phyloP scores from a whole-genome alignment of 2,888 invertebrate species.

The Scaeva pyrastri region DNA sequence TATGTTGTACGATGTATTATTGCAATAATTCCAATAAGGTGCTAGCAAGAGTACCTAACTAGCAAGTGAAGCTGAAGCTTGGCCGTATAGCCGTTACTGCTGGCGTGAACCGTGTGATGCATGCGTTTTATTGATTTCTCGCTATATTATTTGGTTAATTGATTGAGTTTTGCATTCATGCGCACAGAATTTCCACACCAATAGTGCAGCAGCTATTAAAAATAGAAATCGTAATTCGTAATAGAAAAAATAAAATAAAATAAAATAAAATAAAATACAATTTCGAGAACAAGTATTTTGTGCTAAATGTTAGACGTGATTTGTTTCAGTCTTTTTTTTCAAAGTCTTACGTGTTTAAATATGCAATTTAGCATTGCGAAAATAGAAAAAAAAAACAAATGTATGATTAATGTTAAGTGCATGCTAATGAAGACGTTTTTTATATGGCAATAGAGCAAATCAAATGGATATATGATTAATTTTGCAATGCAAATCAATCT shows the following conservation, averaged over 20 bases:
- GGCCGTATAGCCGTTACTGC: not conserved
- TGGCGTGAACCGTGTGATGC: constrained; percentile 22
- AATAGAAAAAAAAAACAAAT: constrained; percentile 24
- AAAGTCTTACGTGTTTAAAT: constrained; percentile 17
- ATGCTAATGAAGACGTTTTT: constrained; percentile 66
- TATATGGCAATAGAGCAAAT: constrained; percentile 1
- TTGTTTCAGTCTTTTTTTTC: not conserved
- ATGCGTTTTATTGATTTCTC: constrained; percentile 73
- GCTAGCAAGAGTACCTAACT: constrained; percentile 1
- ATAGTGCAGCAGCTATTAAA: not conserved
- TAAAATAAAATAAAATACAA: not conserved
- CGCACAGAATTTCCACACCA: not conserved
- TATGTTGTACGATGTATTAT: too few relatives aligned
- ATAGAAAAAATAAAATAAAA: too few relatives aligned
- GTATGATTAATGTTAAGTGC: constrained; percentile 59
- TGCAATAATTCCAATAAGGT: constrained; percentile 13
- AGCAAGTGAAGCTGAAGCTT: constrained; percentile 19
- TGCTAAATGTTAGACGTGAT: constrained; percentile 22
- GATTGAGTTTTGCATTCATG: constrained; percentile 51
- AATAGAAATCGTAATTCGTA: not conserved
- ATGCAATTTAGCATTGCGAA: constrained; percentile 17
- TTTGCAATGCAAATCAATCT: constrained; percentile 7
- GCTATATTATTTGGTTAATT: constrained; percentile 63
- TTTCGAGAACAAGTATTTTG: constrained; percentile 12
- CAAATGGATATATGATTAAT: constrained; percentile 44